Percentiles rank a stretch among this genome's conserved stretches.
Conservation (phyloP, 2,888 invertebrate genomes). For the Drosophila lutescens region DNA sequence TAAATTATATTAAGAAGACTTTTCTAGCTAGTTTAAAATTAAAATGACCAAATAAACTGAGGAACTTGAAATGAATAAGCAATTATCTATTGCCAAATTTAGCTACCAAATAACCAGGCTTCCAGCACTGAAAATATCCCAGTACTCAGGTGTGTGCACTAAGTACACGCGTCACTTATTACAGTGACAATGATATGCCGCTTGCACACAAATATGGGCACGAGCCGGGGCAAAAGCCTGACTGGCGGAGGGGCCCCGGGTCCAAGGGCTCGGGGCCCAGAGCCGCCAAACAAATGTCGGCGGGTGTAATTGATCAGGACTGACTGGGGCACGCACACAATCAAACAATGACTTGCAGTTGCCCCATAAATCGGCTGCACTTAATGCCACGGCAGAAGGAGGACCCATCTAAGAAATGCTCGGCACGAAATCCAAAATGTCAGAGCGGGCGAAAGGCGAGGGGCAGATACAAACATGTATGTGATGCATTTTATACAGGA, state of each 20-base stretch:
- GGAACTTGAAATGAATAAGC: too few species aligned
- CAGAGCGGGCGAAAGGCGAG: conserved; percentile 6
- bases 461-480: conserved; percentile 15
- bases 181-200: conserved; percentile 75
- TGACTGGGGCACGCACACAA: conserved; percentile 53
- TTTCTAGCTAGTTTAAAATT: too few species aligned
- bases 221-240: conserved; percentile 6
- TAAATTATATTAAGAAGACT: too few species aligned
- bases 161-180: conserved; percentile 74
- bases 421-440: conserved; percentile 41
- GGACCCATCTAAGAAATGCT: conserved; percentile 20
- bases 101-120: neutral
- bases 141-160: conserved; percentile 49
- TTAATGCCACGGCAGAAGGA: conserved; percentile 16
- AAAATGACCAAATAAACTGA: too few species aligned
- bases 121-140: conserved; percentile 5
- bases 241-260: neutral
- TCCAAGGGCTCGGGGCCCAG: neutral
- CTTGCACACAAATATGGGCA: conserved; percentile 51
- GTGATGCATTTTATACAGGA: conserved; percentile 29
- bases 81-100: neutral
- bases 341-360: conserved; percentile 69
- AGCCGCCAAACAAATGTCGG: conserved; percentile 55
- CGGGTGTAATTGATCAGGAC: conserved; percentile 73
- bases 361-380: conserved; percentile 62